Percentiles rank a stretch among this genome's conserved stretches.
Evolutionary conservation across 2,113 vertebrate species (phyloP).

Genomic region (Phocoena phocoena): DNA sequence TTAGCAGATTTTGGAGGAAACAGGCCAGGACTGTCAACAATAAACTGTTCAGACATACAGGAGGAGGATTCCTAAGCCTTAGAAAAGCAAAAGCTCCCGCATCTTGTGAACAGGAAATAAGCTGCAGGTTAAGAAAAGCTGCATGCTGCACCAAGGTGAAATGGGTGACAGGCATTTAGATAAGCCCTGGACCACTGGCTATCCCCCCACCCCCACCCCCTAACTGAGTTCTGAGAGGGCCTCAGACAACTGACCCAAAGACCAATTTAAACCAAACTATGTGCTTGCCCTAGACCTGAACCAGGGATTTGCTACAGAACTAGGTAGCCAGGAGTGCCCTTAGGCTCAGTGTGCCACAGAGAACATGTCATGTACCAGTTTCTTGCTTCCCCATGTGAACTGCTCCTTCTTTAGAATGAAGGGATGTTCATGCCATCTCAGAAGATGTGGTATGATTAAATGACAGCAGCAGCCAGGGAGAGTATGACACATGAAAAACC

Average conservation of each 20-base stretch:
- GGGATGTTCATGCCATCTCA: background rate
- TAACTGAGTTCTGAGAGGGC: background rate
- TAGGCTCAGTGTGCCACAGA: background rate
- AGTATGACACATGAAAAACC: background rate
- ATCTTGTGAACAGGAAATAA: background rate
- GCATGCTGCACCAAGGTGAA: background rate
- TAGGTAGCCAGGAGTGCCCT: background rate
- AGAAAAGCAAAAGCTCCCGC: background rate
- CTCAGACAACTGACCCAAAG: conserved; percentile 8
- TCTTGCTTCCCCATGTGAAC: background rate
- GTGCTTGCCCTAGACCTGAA: background rate
- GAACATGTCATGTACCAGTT: background rate
- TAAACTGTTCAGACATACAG: background rate
- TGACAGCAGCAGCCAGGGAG: background rate
- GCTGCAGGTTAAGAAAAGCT: background rate
- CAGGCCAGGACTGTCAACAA: conserved; percentile 32
- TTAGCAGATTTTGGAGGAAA: conserved; percentile 2
- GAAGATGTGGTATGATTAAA: background rate
- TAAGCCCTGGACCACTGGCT: background rate
- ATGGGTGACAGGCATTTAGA: background rate
- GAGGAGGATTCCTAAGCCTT: background rate
- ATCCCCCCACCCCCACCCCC: background rate
- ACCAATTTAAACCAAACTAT: background rate
- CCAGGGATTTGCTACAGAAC: background rate
- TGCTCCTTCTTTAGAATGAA: conserved; percentile 37